Base-by-base conservation (phyloP, 2,113 vertebrate species). In the Cryptoleucopteryx plumbea region DNA sequence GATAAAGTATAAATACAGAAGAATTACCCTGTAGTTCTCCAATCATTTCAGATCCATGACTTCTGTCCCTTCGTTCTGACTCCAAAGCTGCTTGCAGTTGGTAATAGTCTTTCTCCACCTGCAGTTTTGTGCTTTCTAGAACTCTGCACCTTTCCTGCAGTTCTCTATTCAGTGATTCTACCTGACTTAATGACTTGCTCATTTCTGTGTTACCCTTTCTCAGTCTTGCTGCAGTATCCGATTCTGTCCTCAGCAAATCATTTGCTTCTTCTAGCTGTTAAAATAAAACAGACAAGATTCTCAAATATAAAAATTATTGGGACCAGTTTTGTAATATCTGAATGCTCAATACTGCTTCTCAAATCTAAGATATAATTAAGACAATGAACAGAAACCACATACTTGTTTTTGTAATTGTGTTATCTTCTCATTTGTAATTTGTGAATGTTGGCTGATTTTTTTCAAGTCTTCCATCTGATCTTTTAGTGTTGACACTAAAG, bases 381-480 rank as follows among this genome's bases (percentile, higher is more conserved):
- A 38, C 25, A 93, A 85, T 59, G 84, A 98, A 91, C 81, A 83
- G 25, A 88, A 93, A 73, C 45, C 81, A 97, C 97, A 70, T 98
- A 99, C 99, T 97, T 99, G 99, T 95, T 99, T 99, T 97, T 99
- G 99, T 89, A 99, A 97, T 42, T 99, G 99, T 55, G 94, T 83
- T 84, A 99, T 98, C 97, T 99, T 99, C 91, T 99, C 99, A 97
- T 98, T 99, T 79, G 99, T 98, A 80, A 99, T 98, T 94, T 99
- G 99, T 26, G 99, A 99, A 98, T 99, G 99, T 83, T 99, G 99
- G 94, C 98, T 99, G 70, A 99, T 98, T 97, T 99, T 99, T 98
- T 98, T 99, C 98, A 99, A 97, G 90, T 99, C 99, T 98, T 99
- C 99, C 96, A 99, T 98, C 91, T 99, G 99, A 97, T 99, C 99